Base-by-base conservation (phyloP, 2,797 vertebrate genomes). In the Emydoidea blandingii region DNA sequence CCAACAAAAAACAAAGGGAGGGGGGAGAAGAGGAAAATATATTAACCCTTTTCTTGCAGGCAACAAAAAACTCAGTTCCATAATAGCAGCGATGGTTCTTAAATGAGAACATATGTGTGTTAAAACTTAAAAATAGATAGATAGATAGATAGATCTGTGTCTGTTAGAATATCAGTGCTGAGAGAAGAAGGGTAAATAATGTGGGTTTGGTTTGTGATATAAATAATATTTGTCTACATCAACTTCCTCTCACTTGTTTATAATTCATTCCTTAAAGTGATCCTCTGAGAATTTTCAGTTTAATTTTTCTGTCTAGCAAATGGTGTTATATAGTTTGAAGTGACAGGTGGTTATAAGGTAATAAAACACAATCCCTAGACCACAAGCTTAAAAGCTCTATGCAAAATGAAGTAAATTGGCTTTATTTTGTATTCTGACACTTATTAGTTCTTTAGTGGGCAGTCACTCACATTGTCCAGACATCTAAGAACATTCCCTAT, bases 311-410 rank as follows among this genome's bases (percentile, higher is more conserved):
- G 56, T 91, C 81, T 72, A 81, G 88, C 3, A 85, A 81, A 86
- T 78, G 29, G 47, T 47, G 19, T 95, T 85, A 52, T 79, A 59
- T 19, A 79, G 50, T 91, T 95, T 89, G 92, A 93, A 91, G 72
- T 92, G 95, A 85, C 96, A 95, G 90, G 86, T 95, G 76, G 89
- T 94, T 88, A 92, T 96, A 94, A 97, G 93, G 85, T 92, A 95
- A 91, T 91, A 96, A 96, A 97, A 83, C 79, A 82, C 78, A 78
- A 74, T 89, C 54, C 80, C 84, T 65, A 65, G 89, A 82, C 92
- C 88, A 85, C 89, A 85, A 65, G 79, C 94, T 91, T 92, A 88
- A 97, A 96, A 96, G 76, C 89, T 94, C 92, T 79, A 50, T 57
- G n/a, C 76, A 78, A 94, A 97, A 97, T 90, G 81, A 95, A 96